These are phyloP conservation scores for Tuberolachnus salignus DNA, from an alignment of 2,888 invertebrate species.

Conservation along the genomic window DNA sequence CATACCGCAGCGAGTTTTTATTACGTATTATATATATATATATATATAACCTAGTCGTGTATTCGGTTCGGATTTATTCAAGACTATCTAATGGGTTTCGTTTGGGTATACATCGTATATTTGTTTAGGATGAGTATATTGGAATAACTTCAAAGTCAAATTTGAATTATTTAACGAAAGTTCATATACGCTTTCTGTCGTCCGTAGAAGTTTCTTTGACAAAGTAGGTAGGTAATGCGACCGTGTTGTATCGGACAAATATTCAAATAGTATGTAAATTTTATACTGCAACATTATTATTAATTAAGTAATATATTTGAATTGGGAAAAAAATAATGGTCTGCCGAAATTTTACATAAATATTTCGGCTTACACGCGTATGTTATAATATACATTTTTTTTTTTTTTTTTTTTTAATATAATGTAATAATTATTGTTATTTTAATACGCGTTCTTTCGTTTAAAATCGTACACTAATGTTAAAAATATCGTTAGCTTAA, in stretches of 20 bases:
- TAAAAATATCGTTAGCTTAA: no score
- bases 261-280: background rate
- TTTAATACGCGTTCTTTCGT: no score
- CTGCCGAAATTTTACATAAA: no score
- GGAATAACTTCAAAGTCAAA: conserved; percentile 12
- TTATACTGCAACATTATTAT: no score
- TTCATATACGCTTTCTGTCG: background rate
- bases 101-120: background rate
- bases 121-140: conserved; percentile 15
- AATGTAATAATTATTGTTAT: no score
- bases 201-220: background rate
- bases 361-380: no score
- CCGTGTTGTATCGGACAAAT: background rate
- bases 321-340: no score
- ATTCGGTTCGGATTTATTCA: background rate
- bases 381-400: no score
- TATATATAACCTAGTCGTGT: background rate
- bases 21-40: background rate
- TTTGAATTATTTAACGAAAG: background rate
- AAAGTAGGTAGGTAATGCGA: background rate
- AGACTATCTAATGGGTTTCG: background rate
- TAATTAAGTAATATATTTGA: no score
- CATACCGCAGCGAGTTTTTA: background rate
- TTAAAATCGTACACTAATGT: no score
- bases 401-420: no score